Percentiles rank a stretch among this genome's conserved stretches.
These are phyloP conservation scores for Dermatophagoides farinae DNA, from an alignment of 1,140 invertebrate genomes.

Conservation along the genomic window DNA sequence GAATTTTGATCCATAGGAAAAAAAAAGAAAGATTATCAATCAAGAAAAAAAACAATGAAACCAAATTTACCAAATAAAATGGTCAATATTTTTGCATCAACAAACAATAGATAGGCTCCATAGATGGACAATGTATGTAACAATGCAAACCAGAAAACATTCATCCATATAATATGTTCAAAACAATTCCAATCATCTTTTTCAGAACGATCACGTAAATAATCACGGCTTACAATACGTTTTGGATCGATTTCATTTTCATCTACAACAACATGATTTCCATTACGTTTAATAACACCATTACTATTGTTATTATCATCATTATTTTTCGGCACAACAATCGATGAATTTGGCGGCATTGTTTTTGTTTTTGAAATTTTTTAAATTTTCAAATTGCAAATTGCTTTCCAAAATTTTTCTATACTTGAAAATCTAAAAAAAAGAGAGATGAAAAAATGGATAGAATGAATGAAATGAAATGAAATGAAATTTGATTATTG, in stretches of 20 bases:
- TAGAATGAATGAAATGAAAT: no score
- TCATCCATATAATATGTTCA: slow-evolving; percentile 22
- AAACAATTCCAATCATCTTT: slow-evolving; percentile 5
- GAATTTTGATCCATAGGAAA: neutral
- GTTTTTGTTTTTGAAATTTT: neutral
- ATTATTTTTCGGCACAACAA: neutral
- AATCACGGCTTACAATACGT: neutral
- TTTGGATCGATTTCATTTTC: neutral
- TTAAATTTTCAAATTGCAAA: neutral
- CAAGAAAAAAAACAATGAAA: neutral
- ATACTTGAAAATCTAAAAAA: no score
- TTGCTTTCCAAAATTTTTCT: neutral
- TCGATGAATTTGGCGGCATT: neutral
- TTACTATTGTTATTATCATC: neutral
- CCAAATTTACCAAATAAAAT: slow-evolving; percentile 43
- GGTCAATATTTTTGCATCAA: slow-evolving; percentile 8
- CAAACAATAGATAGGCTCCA: slow-evolving; percentile 11
- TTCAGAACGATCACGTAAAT: neutral
- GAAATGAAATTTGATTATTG: no score
- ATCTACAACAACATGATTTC: neutral
- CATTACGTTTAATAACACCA: neutral
- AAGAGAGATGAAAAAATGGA: no score
- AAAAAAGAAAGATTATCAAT: neutral
- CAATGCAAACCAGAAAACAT: slow-evolving; percentile 13
- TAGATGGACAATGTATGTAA: slow-evolving; percentile 14